Evolutionary conservation across 1,140 invertebrate species (phyloP).

Genomic region (Papilio helenus): DNA sequence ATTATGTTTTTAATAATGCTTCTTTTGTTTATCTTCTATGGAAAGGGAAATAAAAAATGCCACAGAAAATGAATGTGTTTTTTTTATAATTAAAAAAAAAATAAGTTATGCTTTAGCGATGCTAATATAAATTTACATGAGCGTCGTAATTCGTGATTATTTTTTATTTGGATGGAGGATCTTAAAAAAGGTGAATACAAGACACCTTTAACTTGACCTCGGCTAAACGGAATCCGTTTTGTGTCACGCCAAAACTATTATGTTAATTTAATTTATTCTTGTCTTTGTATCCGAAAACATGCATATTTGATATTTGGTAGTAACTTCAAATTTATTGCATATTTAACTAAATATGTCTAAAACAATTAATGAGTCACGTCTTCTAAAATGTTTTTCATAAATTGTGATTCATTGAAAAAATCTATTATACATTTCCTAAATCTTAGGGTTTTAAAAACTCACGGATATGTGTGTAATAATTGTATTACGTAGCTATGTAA

Average conservation of each 20-base stretch:
- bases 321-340: neutral
- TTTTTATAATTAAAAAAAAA: neutral
- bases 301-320: constrained; percentile 9
- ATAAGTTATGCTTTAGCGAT: neutral
- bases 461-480: neutral
- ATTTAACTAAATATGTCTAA: constrained; percentile 1
- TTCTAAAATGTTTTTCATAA: neutral
- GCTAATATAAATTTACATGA: constrained; percentile 1
- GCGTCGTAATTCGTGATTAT: constrained; percentile 16
- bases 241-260: constrained; percentile 44
- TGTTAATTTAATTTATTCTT: constrained; percentile 34
- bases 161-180: constrained; percentile 17
- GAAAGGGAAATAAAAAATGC: no score
- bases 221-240: constrained; percentile 43
- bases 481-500: constrained; percentile 17
- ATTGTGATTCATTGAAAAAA: neutral
- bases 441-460: neutral
- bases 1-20: neutral
- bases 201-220: constrained; percentile 42
- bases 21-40: no score
- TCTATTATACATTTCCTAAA: neutral
- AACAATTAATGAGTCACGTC: neutral
- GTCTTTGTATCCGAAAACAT: neutral
- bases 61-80: no score
- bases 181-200: constrained; percentile 36